phyloP scores from a whole-genome alignment of 2,888 invertebrate species.

The Drosophila flavopinicola region DNA sequence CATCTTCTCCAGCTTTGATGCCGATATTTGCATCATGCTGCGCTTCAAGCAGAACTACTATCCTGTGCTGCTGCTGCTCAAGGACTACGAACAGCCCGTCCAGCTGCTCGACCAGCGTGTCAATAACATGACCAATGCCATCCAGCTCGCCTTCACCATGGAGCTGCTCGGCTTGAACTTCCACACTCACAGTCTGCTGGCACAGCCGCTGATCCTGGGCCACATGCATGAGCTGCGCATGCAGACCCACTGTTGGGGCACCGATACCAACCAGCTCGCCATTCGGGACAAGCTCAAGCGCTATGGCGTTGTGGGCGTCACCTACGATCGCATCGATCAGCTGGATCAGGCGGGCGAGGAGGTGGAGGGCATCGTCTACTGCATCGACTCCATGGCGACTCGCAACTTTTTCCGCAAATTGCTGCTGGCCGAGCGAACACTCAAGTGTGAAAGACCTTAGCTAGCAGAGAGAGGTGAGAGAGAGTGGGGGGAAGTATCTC shows the following conservation, averaged over 20 bases:
- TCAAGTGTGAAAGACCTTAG: conserved; percentile 35
- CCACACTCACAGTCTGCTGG: conserved; percentile 93
- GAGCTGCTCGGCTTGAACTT: conserved; percentile 94
- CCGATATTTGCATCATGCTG: conserved; percentile 96
- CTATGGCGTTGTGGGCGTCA: conserved; percentile 43
- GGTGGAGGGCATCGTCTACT: conserved; percentile 35
- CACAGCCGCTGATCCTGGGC: conserved; percentile 86
- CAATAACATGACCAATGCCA: conserved; percentile 90
- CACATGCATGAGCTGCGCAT: conserved; percentile 30
- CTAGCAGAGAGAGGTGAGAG: too few relatives aligned
- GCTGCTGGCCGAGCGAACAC: conserved; percentile 28
- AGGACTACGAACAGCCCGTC: conserved; percentile 87
- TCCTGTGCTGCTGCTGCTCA: conserved; percentile 96
- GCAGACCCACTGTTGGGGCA: conserved; percentile 43
- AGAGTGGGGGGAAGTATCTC: neutral
- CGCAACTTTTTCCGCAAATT: conserved; percentile 18
- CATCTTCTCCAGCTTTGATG: conserved; percentile 96
- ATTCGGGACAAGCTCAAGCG: conserved; percentile 25
- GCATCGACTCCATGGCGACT: conserved; percentile 47
- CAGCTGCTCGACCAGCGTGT: conserved; percentile 93
- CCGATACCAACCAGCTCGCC: neutral
- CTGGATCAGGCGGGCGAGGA: conserved; percentile 44
- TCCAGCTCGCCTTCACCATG: conserved; percentile 90
- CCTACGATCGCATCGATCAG: conserved; percentile 65
- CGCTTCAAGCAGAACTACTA: conserved; percentile 97